Evolutionary conservation across 1,140 invertebrate species (phyloP).

Genomic region (Microplitis demolitor): DNA sequence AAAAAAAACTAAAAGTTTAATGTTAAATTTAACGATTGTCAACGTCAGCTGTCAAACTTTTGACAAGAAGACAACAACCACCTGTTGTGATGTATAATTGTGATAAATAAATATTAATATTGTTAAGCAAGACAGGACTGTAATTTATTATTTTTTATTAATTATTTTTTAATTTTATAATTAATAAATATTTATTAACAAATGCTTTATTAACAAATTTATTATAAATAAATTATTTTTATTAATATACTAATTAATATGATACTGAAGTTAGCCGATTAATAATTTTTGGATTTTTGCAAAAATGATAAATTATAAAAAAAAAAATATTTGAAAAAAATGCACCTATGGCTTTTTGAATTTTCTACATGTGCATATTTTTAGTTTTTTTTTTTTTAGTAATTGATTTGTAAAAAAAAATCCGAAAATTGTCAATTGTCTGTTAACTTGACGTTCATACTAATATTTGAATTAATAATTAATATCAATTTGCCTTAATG

Average conservation of each 20-base stretch:
- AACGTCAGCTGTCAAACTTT: not conserved
- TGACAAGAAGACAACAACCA: not conserved
- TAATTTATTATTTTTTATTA: not conserved
- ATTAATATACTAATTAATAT: no score
- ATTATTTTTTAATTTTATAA: not conserved
- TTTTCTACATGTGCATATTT: no score
- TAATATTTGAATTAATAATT: not conserved
- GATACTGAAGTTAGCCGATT: no score
- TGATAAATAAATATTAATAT: not conserved
- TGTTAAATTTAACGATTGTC: not conserved
- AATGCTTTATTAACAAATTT: not conserved
- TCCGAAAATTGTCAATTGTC: no score
- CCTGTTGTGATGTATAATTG: constrained; percentile 7
- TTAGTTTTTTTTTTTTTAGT: no score
- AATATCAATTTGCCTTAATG: not conserved
- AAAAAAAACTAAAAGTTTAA: not conserved
- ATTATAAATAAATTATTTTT: not conserved
- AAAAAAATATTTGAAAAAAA: no score
- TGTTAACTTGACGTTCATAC: no score
- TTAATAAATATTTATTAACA: not conserved
- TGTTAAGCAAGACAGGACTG: not conserved
- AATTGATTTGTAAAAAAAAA: no score
- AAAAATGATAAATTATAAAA: no score
- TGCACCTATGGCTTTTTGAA: no score
- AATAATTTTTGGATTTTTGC: no score